These are phyloP conservation scores for Amphipoea lucens DNA, from an alignment of 2,888 invertebrate species.

Conservation along the genomic window DNA sequence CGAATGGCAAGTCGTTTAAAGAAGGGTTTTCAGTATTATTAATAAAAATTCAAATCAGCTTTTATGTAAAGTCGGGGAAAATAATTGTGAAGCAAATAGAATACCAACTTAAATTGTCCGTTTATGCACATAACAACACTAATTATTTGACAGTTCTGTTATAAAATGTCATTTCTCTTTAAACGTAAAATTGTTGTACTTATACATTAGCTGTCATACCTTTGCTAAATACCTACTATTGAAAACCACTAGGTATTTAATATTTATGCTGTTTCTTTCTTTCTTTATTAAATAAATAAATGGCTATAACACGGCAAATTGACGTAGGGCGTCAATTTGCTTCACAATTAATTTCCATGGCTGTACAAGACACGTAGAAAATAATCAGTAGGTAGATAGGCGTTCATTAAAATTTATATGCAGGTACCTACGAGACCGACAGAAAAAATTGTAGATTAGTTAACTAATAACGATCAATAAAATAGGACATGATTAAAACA, in stretches of 20 bases:
- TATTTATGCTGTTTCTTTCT: background rate
- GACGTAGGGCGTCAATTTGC: background rate
- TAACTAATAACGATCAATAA: background rate
- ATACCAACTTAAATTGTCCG: background rate
- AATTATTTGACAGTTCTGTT: background rate
- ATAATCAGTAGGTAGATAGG: background rate
- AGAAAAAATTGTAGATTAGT: background rate
- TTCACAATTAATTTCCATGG: background rate
- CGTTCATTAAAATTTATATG: background rate
- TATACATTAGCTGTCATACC: background rate
- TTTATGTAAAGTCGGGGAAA: background rate
- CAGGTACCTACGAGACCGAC: background rate
- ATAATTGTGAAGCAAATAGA: background rate
- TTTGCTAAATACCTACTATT: background rate
- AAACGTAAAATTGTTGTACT: background rate
- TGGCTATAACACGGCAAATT: background rate
- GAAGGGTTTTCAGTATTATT: background rate
- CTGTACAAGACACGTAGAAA: background rate
- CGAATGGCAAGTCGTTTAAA: background rate
- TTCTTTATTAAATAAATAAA: background rate
- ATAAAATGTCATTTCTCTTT: background rate
- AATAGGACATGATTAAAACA: conserved; percentile 39
- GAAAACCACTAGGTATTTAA: background rate
- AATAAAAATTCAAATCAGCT: background rate
- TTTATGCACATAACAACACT: background rate